A percentile compares a stretch with the other conserved stretches of the same genome.
Evolutionary conservation across 2,888 invertebrate genomes (phyloP).

Genomic region (Julus scanicus): DNA sequence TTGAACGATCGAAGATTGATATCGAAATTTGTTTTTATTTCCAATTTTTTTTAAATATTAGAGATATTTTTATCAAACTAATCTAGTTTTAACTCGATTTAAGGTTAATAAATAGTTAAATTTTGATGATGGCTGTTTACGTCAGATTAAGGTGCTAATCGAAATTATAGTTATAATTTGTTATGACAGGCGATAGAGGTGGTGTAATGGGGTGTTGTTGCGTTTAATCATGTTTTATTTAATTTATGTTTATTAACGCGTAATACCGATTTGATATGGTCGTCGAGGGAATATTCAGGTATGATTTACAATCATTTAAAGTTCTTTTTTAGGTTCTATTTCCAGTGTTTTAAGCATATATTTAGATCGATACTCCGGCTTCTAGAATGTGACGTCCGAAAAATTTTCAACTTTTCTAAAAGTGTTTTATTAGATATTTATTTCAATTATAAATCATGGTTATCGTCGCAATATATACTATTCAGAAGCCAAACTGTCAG

Average conservation of each 20-base stretch:
- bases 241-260: background rate
- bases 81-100: too few relatives aligned
- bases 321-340: background rate
- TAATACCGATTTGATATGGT: background rate
- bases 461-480: too few relatives aligned
- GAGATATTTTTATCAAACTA: too few relatives aligned
- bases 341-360: background rate
- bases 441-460: too few relatives aligned
- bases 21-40: too few relatives aligned
- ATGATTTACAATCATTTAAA: background rate
- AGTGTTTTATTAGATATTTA: too few relatives aligned
- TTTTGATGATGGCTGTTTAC: background rate
- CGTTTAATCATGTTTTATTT: background rate
- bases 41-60: too few relatives aligned
- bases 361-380: background rate
- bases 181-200: background rate
- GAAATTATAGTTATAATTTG: background rate
- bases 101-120: background rate
- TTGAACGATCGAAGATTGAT: too few relatives aligned
- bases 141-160: background rate
- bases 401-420: background rate
- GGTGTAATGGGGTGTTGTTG: background rate
- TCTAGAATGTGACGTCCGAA: background rate
- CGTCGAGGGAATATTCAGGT: background rate
- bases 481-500: too few relatives aligned